These are phyloP conservation scores for Albula glossodonta DNA, from an alignment of 2,113 vertebrate species.

Conservation along the genomic window DNA sequence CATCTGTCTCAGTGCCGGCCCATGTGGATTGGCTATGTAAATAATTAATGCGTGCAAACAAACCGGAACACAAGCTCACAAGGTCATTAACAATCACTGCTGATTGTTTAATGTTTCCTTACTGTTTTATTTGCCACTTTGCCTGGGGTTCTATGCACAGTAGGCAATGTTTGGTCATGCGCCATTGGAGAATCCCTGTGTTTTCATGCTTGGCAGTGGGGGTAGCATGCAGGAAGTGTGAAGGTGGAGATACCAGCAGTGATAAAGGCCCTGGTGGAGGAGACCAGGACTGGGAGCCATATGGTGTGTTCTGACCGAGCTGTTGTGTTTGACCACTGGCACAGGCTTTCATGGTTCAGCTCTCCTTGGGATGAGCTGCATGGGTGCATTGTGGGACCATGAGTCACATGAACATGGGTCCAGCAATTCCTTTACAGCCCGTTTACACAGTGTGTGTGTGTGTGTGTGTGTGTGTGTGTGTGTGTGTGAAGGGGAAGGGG, in stretches of 20 bases:
- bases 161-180: no score
- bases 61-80: background rate
- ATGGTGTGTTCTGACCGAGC: background rate
- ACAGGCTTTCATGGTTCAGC: background rate
- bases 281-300: no score
- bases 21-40: background rate
- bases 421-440: constrained; percentile 9
- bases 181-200: no score
- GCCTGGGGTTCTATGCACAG: no score
- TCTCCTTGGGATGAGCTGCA: background rate
- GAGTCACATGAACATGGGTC: background rate
- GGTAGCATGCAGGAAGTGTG: background rate
- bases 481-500: no score
- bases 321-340: background rate
- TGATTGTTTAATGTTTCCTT: no score
- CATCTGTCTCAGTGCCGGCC: background rate
- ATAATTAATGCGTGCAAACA: background rate
- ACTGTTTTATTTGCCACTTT: no score
- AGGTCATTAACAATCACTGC: no score
- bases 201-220: no score
- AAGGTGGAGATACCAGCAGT: background rate
- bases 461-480: background rate
- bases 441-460: constrained; percentile 12
- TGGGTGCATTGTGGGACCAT: background rate
- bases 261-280: background rate